Conservation (phyloP, 2,113 vertebrate species). For the Fulmarus glacialis region DNA sequence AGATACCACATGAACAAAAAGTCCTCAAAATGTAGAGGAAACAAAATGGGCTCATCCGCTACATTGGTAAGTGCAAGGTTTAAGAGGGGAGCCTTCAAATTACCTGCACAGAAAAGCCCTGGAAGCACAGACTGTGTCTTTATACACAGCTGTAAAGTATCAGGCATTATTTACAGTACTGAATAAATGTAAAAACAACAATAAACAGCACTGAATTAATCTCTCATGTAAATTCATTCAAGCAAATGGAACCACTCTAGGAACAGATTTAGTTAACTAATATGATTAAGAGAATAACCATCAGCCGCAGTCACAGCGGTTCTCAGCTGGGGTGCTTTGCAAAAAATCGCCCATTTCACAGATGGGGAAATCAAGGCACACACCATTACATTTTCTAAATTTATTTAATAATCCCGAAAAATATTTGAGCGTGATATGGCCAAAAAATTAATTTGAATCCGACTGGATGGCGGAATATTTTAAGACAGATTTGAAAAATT, state of each 20-base stretch:
- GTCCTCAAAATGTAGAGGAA: conserved; percentile 19
- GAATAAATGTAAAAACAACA: conserved; percentile 51
- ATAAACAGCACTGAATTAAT: conserved; percentile 40
- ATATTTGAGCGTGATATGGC: neutral
- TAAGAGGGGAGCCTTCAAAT: neutral
- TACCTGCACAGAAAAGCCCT: neutral
- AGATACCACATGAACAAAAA: conserved; percentile 5
- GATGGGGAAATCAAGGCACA: conserved; percentile 38
- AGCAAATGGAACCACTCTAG: conserved; percentile 61
- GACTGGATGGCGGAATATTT: neutral
- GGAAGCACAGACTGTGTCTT: neutral
- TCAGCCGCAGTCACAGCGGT: neutral
- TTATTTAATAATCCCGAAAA: neutral
- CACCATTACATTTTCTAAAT: neutral
- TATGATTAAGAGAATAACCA: conserved; percentile 56
- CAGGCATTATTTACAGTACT: conserved; percentile 53
- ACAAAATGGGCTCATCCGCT: neutral
- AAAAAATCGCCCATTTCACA: neutral
- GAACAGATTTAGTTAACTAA: conserved; percentile 60
- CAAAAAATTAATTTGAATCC: neutral
- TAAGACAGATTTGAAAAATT: neutral
- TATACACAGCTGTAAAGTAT: neutral
- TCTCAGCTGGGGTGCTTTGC: neutral
- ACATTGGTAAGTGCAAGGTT: neutral
- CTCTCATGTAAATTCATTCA: conserved; percentile 63